Evolutionary conservation across 2,888 invertebrate genomes (phyloP), one percentile per base, ranked within the genome.

Genomic region (Stenodema calcarata): DNA sequence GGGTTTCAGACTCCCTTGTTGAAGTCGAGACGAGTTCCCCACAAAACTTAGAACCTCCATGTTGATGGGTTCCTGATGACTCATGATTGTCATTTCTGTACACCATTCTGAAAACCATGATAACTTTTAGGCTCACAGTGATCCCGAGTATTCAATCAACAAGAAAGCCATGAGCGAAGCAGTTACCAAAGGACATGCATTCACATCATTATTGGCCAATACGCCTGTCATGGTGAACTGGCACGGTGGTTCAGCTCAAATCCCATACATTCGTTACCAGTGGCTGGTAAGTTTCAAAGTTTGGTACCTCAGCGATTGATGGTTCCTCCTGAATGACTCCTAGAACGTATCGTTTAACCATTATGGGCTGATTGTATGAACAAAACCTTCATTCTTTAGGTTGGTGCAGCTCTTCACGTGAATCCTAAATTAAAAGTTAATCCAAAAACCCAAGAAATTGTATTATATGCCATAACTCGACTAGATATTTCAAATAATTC

Each of bases 401-500:
- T 95, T 2, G 94, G 95, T 89, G 97, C 98, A 0, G 95, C 96
- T 0, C 91, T 96, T 54, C 95, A 95, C 87, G 94, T 98, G 28
- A 99, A 99, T 92, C 95, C 95, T 1, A 94, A 95, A 90, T 92
- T 98, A 35, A 94, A 95, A 89, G 93, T 95, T 81, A 95, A 94
- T 91, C 93, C 94, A 4, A 92, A 93, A 88, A 93, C 93, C 89
- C 93, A 93, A 88, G 93, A 94, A 87, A 93, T 95, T 6, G 95
- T 96, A 0, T 92, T 98, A n/a, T 95, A 95, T 90, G 98, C 98
- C 0, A 95, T 99, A 87, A 99, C 99, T 0, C 93, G 98, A 54
- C 92, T 99, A 35, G 99, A 99, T 91, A 93, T 99, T 69, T 98
- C 98, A 9, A 95, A 95, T 90, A 99, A 99, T 91, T 94, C 95